Conservation (phyloP, 2,888 invertebrate species). For the Phengaris arion region DNA sequence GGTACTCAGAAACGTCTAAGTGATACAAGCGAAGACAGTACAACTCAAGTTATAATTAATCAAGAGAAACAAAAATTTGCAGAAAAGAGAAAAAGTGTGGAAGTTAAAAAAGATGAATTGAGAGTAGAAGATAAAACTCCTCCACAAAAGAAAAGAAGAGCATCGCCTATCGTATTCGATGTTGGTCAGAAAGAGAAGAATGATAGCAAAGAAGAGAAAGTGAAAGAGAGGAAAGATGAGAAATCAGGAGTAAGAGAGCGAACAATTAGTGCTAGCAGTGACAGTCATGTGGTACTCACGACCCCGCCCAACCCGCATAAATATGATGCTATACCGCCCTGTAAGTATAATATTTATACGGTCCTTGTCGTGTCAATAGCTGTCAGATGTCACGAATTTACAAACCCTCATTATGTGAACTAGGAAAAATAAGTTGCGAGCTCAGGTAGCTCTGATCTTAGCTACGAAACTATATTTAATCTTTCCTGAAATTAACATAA, state of each 20-base stretch:
- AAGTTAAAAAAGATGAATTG: slow-evolving; percentile 32
- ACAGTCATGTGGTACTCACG: slow-evolving; percentile 59
- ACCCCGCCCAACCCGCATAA: slow-evolving; percentile 63
- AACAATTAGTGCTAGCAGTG: slow-evolving; percentile 74
- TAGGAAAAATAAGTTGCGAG: too few species aligned
- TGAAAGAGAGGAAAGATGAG: slow-evolving; percentile 42
- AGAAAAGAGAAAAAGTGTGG: slow-evolving; percentile 46
- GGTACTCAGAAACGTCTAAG: slow-evolving; percentile 50
- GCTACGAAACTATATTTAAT: too few species aligned
- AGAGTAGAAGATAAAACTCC: slow-evolving; percentile 41
- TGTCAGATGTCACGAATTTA: too few species aligned
- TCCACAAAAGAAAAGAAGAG: slow-evolving; percentile 61
- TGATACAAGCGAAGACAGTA: slow-evolving; percentile 58
- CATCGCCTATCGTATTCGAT: slow-evolving; percentile 80
- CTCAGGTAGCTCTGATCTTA: too few species aligned
- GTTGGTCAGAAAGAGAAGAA: slow-evolving; percentile 51
- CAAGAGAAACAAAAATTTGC: slow-evolving; percentile 40
- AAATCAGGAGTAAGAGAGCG: slow-evolving; percentile 53
- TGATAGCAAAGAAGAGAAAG: slow-evolving; percentile 41
- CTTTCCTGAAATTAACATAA: too few species aligned
- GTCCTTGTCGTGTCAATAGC: too few species aligned
- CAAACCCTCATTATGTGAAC: too few species aligned
- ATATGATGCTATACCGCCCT: slow-evolving; percentile 80
- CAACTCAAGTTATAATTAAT: slow-evolving; percentile 59
- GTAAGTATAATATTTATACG: slow-evolving; percentile 66